Evolutionary conservation across 2,797 vertebrate genomes (phyloP).

Genomic region (Zenarchopterus dispar): DNA sequence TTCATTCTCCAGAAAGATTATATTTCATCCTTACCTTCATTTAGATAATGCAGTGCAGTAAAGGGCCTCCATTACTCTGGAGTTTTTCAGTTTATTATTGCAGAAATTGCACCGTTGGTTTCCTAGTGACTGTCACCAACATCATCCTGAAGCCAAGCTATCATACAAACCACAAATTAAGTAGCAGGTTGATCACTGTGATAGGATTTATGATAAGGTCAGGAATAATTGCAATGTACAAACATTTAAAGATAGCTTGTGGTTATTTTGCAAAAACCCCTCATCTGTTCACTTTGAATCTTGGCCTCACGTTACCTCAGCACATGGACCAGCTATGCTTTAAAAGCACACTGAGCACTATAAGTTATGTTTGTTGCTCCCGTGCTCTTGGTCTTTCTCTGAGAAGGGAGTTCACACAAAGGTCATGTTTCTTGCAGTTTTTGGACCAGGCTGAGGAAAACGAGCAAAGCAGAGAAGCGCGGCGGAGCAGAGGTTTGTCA

Average conservation of each 20-base stretch:
- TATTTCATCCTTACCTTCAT: slow-evolving; percentile 11
- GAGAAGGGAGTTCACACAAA: slow-evolving; percentile 66
- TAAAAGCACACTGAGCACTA: slow-evolving; percentile 3
- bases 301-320: slow-evolving; percentile 29
- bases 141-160: slow-evolving; percentile 28
- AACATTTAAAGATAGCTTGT: slow-evolving; percentile 49
- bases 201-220: slow-evolving; percentile 50
- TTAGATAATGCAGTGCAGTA: slow-evolving; percentile 22
- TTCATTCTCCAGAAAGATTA: slow-evolving; percentile 5
- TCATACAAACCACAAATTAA: slow-evolving; percentile 37
- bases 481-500: slow-evolving; percentile 75
- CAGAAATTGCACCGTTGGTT: slow-evolving; percentile 36
- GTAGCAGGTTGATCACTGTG: slow-evolving; percentile 35
- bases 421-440: slow-evolving; percentile 77
- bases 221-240: slow-evolving; percentile 45
- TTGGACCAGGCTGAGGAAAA: slow-evolving; percentile 57
- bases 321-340: slow-evolving; percentile 31
- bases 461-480: slow-evolving; percentile 67
- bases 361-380: slow-evolving; percentile 64
- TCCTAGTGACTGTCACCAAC: slow-evolving; percentile 49
- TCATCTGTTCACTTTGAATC: slow-evolving; percentile 11
- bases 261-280: slow-evolving; percentile 43
- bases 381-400: slow-evolving; percentile 38
- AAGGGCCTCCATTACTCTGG: slow-evolving; percentile 18
- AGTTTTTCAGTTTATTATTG: slow-evolving; percentile 43